Evolutionary conservation across 2,113 vertebrate genomes (phyloP), one percentile per base, ranked within the genome.

Genomic region (Oxyura jamaicensis): DNA sequence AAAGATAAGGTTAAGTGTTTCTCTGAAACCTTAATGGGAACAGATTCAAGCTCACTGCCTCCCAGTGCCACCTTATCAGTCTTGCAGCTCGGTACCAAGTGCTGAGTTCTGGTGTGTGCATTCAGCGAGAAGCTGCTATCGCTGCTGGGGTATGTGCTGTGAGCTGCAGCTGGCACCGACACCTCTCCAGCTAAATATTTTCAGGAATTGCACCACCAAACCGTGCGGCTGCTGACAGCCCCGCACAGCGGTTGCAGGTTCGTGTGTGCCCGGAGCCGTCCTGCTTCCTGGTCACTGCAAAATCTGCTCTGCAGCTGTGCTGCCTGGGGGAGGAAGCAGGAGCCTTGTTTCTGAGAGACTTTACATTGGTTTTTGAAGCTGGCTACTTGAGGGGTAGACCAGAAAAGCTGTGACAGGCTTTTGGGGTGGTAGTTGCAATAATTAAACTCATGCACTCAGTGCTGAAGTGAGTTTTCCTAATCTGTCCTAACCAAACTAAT

Each of bases 21-120:
- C 92, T 89, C 89, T 79, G 96, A 92, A 97, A 46, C 58, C 80
- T 53, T 95, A 95, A 95, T 87, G 93, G 88, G 86, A 67, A 33
- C 60, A 77, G 79, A 92, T 93, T 78, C 22, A 8, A 28, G 52
- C 83, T 36, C 42, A 52, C 83, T 92, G 92, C 86, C 73, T 62
- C 84, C 29, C 4, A 60, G 80, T 96, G 96, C 90, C 62, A 9
- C 48, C 42, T 84, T 6, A 33, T 46, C 88, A 7, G 85, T 21
- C 50, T 33, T 28, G 67, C 55, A 29, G 8, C 50, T 42, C 62
- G 4, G 0, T 4, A 22, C 29, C 53, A 1, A 46, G 5, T 15
- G 75, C 80, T 21, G 65, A 50, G n/a, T 28, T 65, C 14, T 25
- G 21, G 31, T 91, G 6, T 3, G 41, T 13, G 53, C 10, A 3